A percentile compares a stretch with the other conserved stretches of the same genome.
phyloP scores from a whole-genome alignment of 2,113 vertebrate genomes.

The Chaetodon auriga region DNA sequence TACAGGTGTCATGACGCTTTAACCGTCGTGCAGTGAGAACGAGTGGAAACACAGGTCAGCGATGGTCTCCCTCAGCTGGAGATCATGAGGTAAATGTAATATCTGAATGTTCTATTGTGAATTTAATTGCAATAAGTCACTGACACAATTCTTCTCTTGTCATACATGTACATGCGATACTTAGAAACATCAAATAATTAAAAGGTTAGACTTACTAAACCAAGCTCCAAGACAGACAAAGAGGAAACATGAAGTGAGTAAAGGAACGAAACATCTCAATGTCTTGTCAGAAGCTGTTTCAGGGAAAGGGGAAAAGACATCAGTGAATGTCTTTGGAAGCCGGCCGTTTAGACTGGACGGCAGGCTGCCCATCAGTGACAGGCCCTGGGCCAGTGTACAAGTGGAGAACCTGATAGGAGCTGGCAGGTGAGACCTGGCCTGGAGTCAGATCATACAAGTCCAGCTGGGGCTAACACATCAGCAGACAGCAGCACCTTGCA shows the following conservation, averaged over 20 bases:
- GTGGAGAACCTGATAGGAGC: constrained; percentile 73
- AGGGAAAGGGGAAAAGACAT: constrained; percentile 60
- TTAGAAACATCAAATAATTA: neutral
- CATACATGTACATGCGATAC: neutral
- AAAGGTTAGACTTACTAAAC: neutral
- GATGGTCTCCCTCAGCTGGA: neutral
- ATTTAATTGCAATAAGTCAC: neutral
- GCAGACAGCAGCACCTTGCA: constrained; percentile 70
- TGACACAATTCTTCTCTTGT: neutral
- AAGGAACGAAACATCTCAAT: constrained; percentile 59
- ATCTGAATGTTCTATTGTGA: neutral
- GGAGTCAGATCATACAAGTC: constrained; percentile 77
- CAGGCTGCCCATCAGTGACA: constrained; percentile 81
- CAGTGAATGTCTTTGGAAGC: constrained; percentile 72
- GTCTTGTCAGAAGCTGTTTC: constrained; percentile 77
- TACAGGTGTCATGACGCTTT: constrained; percentile 52
- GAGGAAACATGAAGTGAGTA: constrained; percentile 28
- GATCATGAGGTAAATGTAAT: constrained; percentile 13
- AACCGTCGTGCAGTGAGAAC: constrained; percentile 18
- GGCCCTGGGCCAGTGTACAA: constrained; percentile 74
- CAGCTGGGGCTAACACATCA: constrained; percentile 79
- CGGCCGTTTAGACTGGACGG: constrained; percentile 75
- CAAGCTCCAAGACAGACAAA: constrained; percentile 33
- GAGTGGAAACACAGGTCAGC: constrained; percentile 40
- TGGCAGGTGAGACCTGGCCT: constrained; percentile 85